These are phyloP conservation scores for Orientallactaga sibirica DNA, from an alignment of 2,797 vertebrate genomes.

Conservation along the genomic window DNA sequence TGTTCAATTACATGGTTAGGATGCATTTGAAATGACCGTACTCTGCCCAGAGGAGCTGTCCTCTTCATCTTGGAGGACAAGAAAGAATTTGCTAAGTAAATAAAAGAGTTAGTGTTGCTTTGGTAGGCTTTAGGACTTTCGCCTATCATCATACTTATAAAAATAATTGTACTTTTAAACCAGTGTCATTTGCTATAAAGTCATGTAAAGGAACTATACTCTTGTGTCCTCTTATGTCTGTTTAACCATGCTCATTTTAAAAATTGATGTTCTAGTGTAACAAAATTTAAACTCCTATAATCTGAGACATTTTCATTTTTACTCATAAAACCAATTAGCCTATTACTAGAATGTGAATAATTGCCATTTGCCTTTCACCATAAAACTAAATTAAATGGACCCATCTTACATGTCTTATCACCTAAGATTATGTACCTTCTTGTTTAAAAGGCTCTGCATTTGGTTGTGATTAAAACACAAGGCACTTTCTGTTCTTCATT, in stretches of 20 bases:
- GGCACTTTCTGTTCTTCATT: slow-evolving; percentile 54
- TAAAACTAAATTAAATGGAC: slow-evolving; percentile 59
- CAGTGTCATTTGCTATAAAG: slow-evolving; percentile 14
- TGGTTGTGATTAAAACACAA: slow-evolving; percentile 37
- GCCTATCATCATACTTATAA: background rate
- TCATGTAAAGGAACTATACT: slow-evolving; percentile 45
- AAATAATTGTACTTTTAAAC: slow-evolving; percentile 63
- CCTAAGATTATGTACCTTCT: slow-evolving; percentile 50
- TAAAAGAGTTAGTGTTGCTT: slow-evolving; percentile 53
- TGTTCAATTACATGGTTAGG: background rate
- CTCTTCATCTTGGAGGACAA: background rate
- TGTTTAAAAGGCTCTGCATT: slow-evolving; percentile 21
- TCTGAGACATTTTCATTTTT: slow-evolving; percentile 56
- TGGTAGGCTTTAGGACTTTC: slow-evolving; percentile 59
- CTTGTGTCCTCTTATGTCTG: slow-evolving; percentile 44
- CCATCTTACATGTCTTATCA: slow-evolving; percentile 59
- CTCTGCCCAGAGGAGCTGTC: slow-evolving; percentile 3
- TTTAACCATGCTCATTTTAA: slow-evolving; percentile 65
- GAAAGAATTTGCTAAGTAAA: slow-evolving; percentile 58
- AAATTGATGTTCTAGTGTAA: slow-evolving; percentile 63
- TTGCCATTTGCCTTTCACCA: slow-evolving; percentile 62
- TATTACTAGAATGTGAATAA: slow-evolving; percentile 62
- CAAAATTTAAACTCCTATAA: slow-evolving; percentile 65
- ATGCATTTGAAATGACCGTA: slow-evolving; percentile 42
- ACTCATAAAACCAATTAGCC: slow-evolving; percentile 58